Conservation (phyloP, 1,140 invertebrate genomes). For the Zaprionus ornatus region DNA sequence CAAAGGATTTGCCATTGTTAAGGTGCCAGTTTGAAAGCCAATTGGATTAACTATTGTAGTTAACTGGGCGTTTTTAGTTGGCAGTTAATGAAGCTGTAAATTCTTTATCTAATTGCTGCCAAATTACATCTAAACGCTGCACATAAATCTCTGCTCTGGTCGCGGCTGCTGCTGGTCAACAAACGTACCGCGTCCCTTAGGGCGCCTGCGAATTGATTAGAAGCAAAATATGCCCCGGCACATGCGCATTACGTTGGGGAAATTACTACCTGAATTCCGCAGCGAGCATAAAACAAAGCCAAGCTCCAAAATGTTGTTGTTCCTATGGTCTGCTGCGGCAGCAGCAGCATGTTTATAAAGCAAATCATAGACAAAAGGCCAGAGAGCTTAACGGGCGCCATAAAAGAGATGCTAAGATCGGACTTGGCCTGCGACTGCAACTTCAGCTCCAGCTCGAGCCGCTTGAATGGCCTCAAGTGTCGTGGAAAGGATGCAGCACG, state of each 20-base stretch:
- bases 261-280: constrained; percentile 82
- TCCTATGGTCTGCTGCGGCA: not conserved
- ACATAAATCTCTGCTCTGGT: constrained; percentile 33
- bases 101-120: constrained; percentile 44
- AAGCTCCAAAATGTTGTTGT: not conserved
- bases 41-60: not conserved
- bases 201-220: constrained; percentile 51
- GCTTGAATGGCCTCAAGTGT: constrained; percentile 64
- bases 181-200: constrained; percentile 5
- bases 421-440: not conserved
- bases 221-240: constrained; percentile 49
- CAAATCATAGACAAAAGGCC: constrained; percentile 75
- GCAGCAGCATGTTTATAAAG: constrained; percentile 61
- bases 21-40: not conserved
- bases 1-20: not conserved
- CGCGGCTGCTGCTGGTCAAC: not conserved
- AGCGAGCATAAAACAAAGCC: constrained; percentile 60
- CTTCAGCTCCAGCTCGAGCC: constrained; percentile 20
- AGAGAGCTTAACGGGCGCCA: constrained; percentile 60
- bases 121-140: constrained; percentile 44
- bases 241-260: constrained; percentile 60
- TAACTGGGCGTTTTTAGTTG: constrained; percentile 2
- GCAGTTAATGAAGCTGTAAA: constrained; percentile 43
- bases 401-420: constrained; percentile 39
- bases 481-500: constrained; percentile 65